Base-by-base conservation (phyloP, 2,888 invertebrate species). In the Blomia tropicalis region DNA sequence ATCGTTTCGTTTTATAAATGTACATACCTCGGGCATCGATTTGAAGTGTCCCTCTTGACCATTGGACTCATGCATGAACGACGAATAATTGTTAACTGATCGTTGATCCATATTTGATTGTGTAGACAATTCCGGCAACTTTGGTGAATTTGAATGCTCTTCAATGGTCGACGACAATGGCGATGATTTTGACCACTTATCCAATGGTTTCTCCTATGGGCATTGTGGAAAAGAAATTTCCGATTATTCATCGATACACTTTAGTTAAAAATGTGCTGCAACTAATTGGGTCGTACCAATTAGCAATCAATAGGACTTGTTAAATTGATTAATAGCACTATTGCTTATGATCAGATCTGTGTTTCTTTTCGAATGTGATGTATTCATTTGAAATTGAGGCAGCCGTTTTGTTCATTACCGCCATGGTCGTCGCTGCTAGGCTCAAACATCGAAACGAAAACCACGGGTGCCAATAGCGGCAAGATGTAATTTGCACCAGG, bases 271-370 rank as follows among this genome's bases (percentile, higher is more conserved):
- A n/a, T n/a, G n/a, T n/a, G n/a, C n/a, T n/a, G n/a, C n/a, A n/a
- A n/a, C n/a, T n/a, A n/a, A n/a, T n/a, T n/a, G n/a, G n/a, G n/a
- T n/a, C n/a, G n/a, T n/a, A n/a, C n/a, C n/a, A n/a, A n/a, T n/a
- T n/a, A n/a, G n/a, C n/a, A n/a, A n/a, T n/a, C n/a, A 41, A 41
- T 47, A 11, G 27, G 22, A 47, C 51, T 47, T 47, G 51, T 47
- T 47, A 47, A 47, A 11, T 47, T 47, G 51, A 47, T 47, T 47
- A 47, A 47, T 47, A 11, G n/a, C 36, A 36, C 36, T 36, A 17
- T 17, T 17, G 17, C 7, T 17, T 7, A 36, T 17, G 36, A 36
- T 36, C 17, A 36, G 36, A 36, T 36, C 17, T 7, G 36, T 17
- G n/a, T n/a, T n/a, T n/a, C n/a, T n/a, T n/a, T n/a, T n/a, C 17